These are phyloP conservation scores for Trichopoda pennipes DNA, from an alignment of 2,888 invertebrate species.

Conservation along the genomic window DNA sequence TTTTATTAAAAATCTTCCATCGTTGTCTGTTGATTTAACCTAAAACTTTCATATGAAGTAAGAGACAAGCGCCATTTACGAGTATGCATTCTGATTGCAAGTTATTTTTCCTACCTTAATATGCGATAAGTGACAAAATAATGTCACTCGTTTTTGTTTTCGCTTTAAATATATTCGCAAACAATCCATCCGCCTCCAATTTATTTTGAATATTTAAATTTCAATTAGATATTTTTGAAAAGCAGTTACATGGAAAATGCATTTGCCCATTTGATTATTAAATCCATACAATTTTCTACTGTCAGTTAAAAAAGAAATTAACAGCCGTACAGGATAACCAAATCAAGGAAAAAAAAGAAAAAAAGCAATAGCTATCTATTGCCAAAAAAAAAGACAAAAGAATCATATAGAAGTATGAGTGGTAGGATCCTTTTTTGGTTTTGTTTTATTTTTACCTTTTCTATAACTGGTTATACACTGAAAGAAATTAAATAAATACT, in stretches of 20 bases:
- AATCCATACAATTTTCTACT: slow-evolving; percentile 42
- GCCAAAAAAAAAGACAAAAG: slow-evolving; percentile 7
- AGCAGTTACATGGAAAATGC: slow-evolving; percentile 81
- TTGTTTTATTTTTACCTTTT: background rate
- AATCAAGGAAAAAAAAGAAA: slow-evolving; percentile 12
- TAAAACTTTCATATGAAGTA: background rate
- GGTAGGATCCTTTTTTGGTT: too few relatives aligned
- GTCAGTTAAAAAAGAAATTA: slow-evolving; percentile 62
- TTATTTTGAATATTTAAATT: slow-evolving; percentile 79
- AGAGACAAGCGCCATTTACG: background rate
- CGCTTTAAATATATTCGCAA: background rate
- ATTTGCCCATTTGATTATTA: slow-evolving; percentile 72
- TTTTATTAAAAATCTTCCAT: background rate
- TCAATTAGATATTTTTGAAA: slow-evolving; percentile 79
- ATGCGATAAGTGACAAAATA: slow-evolving; percentile 66
- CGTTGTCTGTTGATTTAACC: background rate
- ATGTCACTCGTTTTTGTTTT: background rate
- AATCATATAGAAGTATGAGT: slow-evolving; percentile 3
- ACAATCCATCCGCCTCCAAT: slow-evolving; percentile 25
- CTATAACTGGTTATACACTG: slow-evolving; percentile 8
- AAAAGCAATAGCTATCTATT: slow-evolving; percentile 30
- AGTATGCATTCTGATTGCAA: background rate
- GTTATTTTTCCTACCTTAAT: slow-evolving; percentile 31
- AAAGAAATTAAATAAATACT: background rate
- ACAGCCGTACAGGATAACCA: background rate